Base-by-base conservation (phyloP, 2,113 vertebrate species). In the Cephalopholis sonnerati region DNA sequence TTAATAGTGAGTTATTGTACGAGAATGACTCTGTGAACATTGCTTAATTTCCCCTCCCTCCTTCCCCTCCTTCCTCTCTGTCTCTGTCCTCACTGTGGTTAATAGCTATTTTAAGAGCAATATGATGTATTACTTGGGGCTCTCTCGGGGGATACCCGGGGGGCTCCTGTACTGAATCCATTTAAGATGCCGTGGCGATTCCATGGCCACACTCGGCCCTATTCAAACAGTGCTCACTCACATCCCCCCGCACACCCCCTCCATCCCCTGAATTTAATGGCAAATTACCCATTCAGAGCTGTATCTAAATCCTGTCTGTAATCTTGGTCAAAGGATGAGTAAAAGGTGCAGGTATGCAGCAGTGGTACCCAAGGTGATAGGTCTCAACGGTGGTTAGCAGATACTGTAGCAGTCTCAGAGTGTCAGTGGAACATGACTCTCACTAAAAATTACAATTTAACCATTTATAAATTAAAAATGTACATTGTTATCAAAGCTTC, bases 51-150 rank as follows among this genome's bases (percentile, higher is more conserved):
- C 64, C 84, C 75, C 64, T 53, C 91, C 68, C 66, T 53, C 29
- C 51, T 20, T 20, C 77, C 66, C 51, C 76, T 73, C 63, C 59
- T 32, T 27, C 24, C 77, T 74, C 79, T 64, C 73, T 32, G 58
- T 84, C 63, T 72, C 85, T 62, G 78, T 88, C 77, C 81, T 82
- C 75, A 51, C 92, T 78, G 84, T 85, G 91, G 79, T 89, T 94
- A 93, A 93, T 91, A 92, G 93, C 92, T 93, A 93, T 92, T 94
- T 91, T 92, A 93, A 94, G 90, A 94, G 91, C 90, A 93, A 90
- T 93, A 89, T 92, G 92, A 94, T 94, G 88, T 93, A 93, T 94
- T 90, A 94, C 93, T 93, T 41, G 63, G 74, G 89, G 91, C 91
- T 83, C 87, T 90, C 93, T 91, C 85, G 20, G 68, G 91, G 89